Conservation (phyloP, 2,888 invertebrate species). For the Eledona agricola region DNA sequence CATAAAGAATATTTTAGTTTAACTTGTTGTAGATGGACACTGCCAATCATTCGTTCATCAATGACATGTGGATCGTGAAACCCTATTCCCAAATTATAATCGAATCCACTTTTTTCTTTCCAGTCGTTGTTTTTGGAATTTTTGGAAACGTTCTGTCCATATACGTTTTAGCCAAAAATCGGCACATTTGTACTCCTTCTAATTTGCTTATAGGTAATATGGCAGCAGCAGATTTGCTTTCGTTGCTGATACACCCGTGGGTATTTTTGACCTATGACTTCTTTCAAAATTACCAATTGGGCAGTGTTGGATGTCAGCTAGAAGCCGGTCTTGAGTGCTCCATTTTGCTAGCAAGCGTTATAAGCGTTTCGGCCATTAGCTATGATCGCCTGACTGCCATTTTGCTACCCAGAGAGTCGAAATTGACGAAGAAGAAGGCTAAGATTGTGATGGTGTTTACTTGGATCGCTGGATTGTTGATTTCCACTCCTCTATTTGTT, state of each 20-base stretch:
- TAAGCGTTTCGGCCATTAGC: constrained; percentile 80
- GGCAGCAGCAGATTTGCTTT: constrained; percentile 75
- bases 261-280: constrained; percentile 77
- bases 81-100: constrained; percentile 69
- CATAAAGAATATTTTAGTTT: not conserved
- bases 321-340: constrained; percentile 81
- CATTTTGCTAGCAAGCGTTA: constrained; percentile 77
- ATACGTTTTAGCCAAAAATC: constrained; percentile 69
- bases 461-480: constrained; percentile 72
- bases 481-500: constrained; percentile 73
- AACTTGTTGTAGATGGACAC: constrained; percentile 50
- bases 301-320: constrained; percentile 76
- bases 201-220: constrained; percentile 79
- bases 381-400: constrained; percentile 86
- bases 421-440: constrained; percentile 71
- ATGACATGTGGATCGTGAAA: constrained; percentile 72
- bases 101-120: constrained; percentile 69
- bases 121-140: constrained; percentile 72
- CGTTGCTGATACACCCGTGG: constrained; percentile 76
- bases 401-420: constrained; percentile 75
- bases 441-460: constrained; percentile 71
- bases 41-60: constrained; percentile 64
- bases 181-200: constrained; percentile 73
- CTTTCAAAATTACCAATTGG: constrained; percentile 80
- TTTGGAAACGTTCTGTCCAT: constrained; percentile 74